Base-by-base conservation (phyloP, 2,797 vertebrate genomes). In the Coendou prehensilis region DNA sequence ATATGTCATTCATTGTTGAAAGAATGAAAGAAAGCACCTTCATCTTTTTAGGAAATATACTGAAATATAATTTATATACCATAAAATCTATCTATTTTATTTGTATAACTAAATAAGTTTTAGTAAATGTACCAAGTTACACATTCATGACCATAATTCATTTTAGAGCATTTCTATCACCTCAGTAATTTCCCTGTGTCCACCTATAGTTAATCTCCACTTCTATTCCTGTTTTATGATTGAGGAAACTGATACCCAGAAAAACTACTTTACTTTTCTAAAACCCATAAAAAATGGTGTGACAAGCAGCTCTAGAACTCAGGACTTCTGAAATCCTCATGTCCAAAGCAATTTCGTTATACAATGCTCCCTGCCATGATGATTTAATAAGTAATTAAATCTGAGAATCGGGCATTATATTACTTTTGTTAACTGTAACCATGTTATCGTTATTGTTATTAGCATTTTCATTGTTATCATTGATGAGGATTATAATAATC, bases 181-280 rank as follows among this genome's bases (percentile, higher is more conserved):
- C 22, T 73, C 47, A 15, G 6, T 82, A 76, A 79, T 5, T 14
- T 57, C 76, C 45, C 33, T 18, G 3, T 93, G 28, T 10, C 26
- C 57, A 15, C 50, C 86, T 82, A 85, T 0, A 80, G 9, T 86
- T 61, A 83, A 88, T 67, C 67, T 3, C 56, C 50, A 73, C 61
- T 84, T 28, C 20, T 13, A 28, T 69, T 45, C 9, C 56, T n/a
- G 11, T 88, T 80, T 97, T 91, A 41, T 89, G 9, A 57, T 2
- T 63, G 33, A 89, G 47, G 30, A 54, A 54, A 30, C 79, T 63
- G 79, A 93, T 1, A n/a, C 11, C 13, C 63, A 89, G 67, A 61
- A 23, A 95, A 95, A 80, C 82, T 45, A 71, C 75, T 54, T 93
- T 50, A 83, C 22, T 89, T 93, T 96, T 78, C 67, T 71, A 95